Evolutionary conservation across 2,888 invertebrate genomes (phyloP), one percentile per base, ranked within the genome.

Genomic region (Bedellia somnulentella): DNA sequence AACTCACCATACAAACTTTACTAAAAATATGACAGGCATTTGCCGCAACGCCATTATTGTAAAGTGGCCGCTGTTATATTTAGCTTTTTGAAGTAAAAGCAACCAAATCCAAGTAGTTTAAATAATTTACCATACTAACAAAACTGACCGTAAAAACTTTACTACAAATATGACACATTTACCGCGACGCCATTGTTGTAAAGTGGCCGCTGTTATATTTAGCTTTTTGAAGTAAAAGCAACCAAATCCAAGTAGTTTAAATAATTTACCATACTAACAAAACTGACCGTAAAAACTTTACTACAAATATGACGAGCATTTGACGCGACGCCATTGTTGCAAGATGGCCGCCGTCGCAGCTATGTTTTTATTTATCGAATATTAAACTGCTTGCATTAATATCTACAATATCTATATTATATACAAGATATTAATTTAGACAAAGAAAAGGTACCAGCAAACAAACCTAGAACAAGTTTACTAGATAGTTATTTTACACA

Each of bases 101-200:
- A 29, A 30, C 27, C 28, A 23, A 24, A 16, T 24, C 31, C 13
- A n/a, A 8, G 4, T n/a, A n/a, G n/a, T 15, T 10, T 8, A 16
- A n/a, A n/a, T 4, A 15, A 6, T 4, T 3, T 9, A 16, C 14
- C 9, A 5, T 6, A 8, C 10, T 15, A 9, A 8, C 3, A 13
- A 14, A 27, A 12, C 6, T 26, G 15, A 9, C 9, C 9, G 9
- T 12, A 15, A 4, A 9, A 13, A 5, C 13, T 8, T 13, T 5
- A 8, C 3, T 6, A 15, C 14, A 9, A 14, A 4, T 9, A 13
- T 5, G n/a, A 14, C 13, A 4, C 15, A 10, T 5, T 6, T 5
- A 9, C 15, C 4, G n/a, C 5, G 10, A 4, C 6, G 4, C 15
- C 10, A 24, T 12, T 3, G 22, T 26, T 22, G 10, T 4, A 18